Percentiles rank a stretch among this genome's conserved stretches.
phyloP scores from a whole-genome alignment of 2,888 invertebrate species.

The Corbicula japonica region DNA sequence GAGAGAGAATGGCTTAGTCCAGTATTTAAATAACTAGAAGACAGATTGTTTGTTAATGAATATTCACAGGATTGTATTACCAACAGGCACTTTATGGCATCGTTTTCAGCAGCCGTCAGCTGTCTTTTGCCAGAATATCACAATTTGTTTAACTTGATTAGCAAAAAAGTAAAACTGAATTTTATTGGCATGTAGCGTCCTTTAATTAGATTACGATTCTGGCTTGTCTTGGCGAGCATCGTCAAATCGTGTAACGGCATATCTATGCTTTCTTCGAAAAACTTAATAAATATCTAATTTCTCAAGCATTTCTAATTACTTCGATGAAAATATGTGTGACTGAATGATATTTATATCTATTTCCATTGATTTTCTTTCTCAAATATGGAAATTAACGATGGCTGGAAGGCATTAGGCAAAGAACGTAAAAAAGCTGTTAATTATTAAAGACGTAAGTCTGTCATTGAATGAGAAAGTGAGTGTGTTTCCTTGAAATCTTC shows the following conservation, averaged over 20 bases:
- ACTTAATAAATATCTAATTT: conserved; percentile 62
- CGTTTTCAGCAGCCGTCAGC: conserved; percentile 12
- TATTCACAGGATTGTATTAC: too few relatives aligned
- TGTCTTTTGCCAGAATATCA: conserved; percentile 27
- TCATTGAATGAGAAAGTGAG: too few relatives aligned
- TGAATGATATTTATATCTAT: conserved; percentile 47
- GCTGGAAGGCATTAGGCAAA: conserved; percentile 28
- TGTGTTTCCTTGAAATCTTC: too few relatives aligned
- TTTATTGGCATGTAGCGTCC: conserved; percentile 52
- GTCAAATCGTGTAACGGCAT: conserved; percentile 36
- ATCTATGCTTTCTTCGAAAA: conserved; percentile 53
- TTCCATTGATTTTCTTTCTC: conserved; percentile 42
- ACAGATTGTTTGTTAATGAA: too few relatives aligned
- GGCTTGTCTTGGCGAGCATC: conserved; percentile 55
- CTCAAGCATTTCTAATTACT: conserved; percentile 41
- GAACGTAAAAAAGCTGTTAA: conserved; percentile 32
- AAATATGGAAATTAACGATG: conserved; percentile 44
- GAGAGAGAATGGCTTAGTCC: too few relatives aligned
- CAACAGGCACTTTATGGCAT: conserved; percentile 38
- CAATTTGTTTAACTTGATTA: conserved; percentile 40
- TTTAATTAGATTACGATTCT: conserved; percentile 52
- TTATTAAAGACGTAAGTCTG: conserved; percentile 44
- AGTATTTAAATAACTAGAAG: too few relatives aligned
- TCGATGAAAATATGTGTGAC: conserved; percentile 31
- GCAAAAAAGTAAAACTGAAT: conserved; percentile 47